Evolutionary conservation across 1,140 invertebrate genomes (phyloP).

Genomic region (Aphidius ervi): DNA sequence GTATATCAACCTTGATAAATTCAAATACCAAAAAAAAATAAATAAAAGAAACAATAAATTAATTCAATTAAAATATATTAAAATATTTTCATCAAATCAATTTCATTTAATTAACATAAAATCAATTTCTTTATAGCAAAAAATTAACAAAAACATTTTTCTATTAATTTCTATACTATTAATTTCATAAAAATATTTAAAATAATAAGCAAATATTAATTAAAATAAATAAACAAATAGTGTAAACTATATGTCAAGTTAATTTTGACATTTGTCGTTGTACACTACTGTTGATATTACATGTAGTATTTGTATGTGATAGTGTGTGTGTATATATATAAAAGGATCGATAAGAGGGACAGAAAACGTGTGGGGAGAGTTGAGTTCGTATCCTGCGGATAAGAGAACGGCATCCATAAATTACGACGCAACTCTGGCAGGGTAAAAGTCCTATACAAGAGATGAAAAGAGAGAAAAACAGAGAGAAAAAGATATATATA

Average conservation of each 20-base stretch:
- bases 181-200: too few relatives aligned
- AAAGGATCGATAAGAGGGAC: slow-evolving; percentile 50
- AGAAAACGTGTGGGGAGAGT: slow-evolving; percentile 48
- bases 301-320: too few relatives aligned
- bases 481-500: too few relatives aligned
- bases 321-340: too few relatives aligned
- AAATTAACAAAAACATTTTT: too few relatives aligned
- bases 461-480: slow-evolving; percentile 27
- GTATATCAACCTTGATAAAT: not conserved
- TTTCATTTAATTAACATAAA: too few relatives aligned
- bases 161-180: too few relatives aligned
- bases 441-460: slow-evolving; percentile 52
- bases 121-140: too few relatives aligned
- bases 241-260: not conserved
- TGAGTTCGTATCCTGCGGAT: slow-evolving; percentile 52
- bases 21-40: not conserved
- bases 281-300: slow-evolving; percentile 33
- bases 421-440: slow-evolving; percentile 51
- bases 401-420: slow-evolving; percentile 54
- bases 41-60: not conserved
- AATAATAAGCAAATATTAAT: too few relatives aligned
- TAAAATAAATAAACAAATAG: not conserved
- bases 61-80: too few relatives aligned
- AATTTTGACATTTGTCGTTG: slow-evolving; percentile 44
- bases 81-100: too few relatives aligned